Evolutionary conservation across 2,888 invertebrate species (phyloP).

Genomic region (Andricus quercusramuli): DNA sequence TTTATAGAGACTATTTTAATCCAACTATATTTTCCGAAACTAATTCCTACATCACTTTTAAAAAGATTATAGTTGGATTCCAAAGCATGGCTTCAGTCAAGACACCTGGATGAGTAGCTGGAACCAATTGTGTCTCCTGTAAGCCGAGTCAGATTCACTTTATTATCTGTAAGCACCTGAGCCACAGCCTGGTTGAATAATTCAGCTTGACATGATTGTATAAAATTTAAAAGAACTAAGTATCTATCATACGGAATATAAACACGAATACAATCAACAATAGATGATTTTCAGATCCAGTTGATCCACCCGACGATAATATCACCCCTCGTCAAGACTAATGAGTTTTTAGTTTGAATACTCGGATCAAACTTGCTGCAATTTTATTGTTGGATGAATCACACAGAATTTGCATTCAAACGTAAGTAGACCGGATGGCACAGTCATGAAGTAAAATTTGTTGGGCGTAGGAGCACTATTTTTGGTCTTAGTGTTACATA

Average conservation of each 20-base stretch:
- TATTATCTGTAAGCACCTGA: background rate
- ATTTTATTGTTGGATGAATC: conserved; percentile 15
- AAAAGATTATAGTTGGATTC: background rate
- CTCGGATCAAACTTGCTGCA: background rate
- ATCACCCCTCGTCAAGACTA: background rate
- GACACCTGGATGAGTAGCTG: background rate
- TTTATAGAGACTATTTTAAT: background rate
- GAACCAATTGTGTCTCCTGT: background rate
- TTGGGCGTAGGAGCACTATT: conserved; percentile 8
- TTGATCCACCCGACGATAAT: conserved; percentile 3
- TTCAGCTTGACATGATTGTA: background rate
- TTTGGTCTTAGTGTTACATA: background rate
- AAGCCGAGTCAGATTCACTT: background rate
- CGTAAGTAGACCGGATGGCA: conserved; percentile 18
- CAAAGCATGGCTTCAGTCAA: background rate
- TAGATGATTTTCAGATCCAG: conserved; percentile 3
- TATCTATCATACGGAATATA: conserved; percentile 1
- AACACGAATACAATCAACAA: background rate
- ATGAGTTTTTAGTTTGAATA: conserved; percentile 11
- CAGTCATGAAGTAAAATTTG: conserved; percentile 31
- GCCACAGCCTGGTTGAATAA: background rate
- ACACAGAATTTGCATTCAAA: conserved; percentile 1
- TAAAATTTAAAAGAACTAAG: conserved; percentile 3
- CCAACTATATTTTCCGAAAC: background rate
- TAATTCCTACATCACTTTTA: background rate